phyloP scores from a whole-genome alignment of 2,888 invertebrate genomes.

The Lamellibrachia satsuma region DNA sequence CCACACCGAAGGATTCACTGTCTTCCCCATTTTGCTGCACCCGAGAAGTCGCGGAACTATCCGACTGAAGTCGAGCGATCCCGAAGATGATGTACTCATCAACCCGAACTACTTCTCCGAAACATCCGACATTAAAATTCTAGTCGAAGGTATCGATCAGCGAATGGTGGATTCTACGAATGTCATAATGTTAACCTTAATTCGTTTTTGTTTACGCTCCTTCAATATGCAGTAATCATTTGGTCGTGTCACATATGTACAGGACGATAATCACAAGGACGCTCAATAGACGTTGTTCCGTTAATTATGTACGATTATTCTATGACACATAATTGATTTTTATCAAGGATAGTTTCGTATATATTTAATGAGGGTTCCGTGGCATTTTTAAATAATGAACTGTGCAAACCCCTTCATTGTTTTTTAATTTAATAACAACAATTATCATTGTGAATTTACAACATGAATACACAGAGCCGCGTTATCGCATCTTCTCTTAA shows the following conservation, averaged over 20 bases:
- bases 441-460: too few species aligned
- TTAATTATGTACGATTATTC: neutral
- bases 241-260: neutral
- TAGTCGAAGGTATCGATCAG: conserved; percentile 42
- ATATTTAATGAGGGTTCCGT: too few species aligned
- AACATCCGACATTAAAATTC: conserved; percentile 69
- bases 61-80: conserved; percentile 79
- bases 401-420: too few species aligned
- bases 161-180: neutral
- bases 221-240: neutral
- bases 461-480: too few species aligned
- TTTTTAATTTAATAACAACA: too few species aligned
- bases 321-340: neutral
- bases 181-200: neutral
- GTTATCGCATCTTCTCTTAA: neutral
- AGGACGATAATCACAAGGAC: neutral
- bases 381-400: too few species aligned
- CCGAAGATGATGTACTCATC: conserved; percentile 81
- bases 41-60: conserved; percentile 83
- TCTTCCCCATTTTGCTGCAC: conserved; percentile 44
- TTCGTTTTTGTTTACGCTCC: neutral
- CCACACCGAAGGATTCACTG: conserved; percentile 40
- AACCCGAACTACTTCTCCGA: conserved; percentile 86
- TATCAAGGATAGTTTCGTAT: too few species aligned
- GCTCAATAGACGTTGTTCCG: neutral